Base-by-base conservation (phyloP, 1,140 invertebrate genomes). In the Halyomorpha halys region DNA sequence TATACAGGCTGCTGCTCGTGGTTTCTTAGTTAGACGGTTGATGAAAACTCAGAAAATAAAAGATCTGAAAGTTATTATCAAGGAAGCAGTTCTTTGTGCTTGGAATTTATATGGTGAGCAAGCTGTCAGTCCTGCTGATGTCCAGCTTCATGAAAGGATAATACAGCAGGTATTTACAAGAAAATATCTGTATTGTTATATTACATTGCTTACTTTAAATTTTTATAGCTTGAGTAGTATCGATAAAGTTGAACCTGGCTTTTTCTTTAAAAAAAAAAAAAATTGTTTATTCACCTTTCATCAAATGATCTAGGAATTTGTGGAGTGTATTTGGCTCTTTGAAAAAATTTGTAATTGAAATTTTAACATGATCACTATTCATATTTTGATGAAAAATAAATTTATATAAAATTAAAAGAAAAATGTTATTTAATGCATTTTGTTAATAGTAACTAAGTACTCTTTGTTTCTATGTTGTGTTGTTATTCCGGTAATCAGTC, bases 81-180 rank as follows among this genome's bases (percentile, higher is more conserved):
- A 49, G 27, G 66, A 67, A 19, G 63, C 62, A 27, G n/a, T 67
- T 4, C n/a, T 67, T 18, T 61, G 59, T 54, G 66, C 66, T 62
- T 61, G 44, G 49, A 49, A 64, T 30, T 27, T 67, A 16, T 51
- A 67, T 30, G 27, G 23, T 5, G 66, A 64, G 18, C 39, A 59
- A 25, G 23, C 62, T 44, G 63, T 64, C 0, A 67, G 27, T 44
- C 44, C 39, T 27, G 61, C 63, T 19, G 66, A 67, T 44, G 21
- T 67, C 39, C 44, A 63, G 19, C 60, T 67, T 19, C 66, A 67
- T 60, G 45, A 34, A 15, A 39, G 56, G 11, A 27, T 67, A 21
- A 54, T 63, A 4, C 39, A 54, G 25, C 66, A 67, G 63, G 66
- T 67, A 62, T 16, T 14, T 34, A 39, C 34, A 39, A 39, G 11